A percentile compares a stretch with the other conserved stretches of the same genome.
Conservation (phyloP, 2,797 vertebrate species). For the Euthynnus affinis region DNA sequence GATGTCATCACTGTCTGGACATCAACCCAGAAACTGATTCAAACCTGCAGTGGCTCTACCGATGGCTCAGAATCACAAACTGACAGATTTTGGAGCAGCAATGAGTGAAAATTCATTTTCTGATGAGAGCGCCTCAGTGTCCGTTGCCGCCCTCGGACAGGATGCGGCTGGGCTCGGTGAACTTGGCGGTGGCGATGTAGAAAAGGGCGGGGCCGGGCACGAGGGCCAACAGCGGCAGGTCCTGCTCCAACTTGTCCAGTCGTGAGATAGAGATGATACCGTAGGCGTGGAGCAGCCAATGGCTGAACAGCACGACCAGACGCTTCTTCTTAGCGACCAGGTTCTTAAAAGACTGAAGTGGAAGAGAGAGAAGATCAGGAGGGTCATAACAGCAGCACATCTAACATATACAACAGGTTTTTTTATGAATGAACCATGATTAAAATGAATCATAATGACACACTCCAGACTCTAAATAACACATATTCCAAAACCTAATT, state of each 20-base stretch:
- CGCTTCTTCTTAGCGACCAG: conserved; percentile 96
- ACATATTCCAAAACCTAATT: too few relatives aligned
- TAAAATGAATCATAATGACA: too few relatives aligned
- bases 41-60: neutral
- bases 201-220: conserved; percentile 96
- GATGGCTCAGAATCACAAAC: neutral
- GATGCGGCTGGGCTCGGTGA: conserved; percentile 95
- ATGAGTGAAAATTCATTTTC: neutral
- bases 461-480: too few relatives aligned
- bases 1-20: neutral
- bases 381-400: neutral
- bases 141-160: conserved; percentile 94
- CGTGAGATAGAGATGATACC: conserved; percentile 98
- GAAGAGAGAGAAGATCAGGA: neutral
- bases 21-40: neutral
- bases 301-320: conserved; percentile 96
- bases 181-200: conserved; percentile 95
- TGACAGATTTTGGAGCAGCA: neutral
- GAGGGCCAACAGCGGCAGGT: conserved; percentile 93
- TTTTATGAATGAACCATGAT: too few relatives aligned
- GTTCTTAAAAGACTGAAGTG: conserved; percentile 92
- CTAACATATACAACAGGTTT: too few relatives aligned
- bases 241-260: conserved; percentile 93
- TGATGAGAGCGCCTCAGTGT: conserved; percentile 79
- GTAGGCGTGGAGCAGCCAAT: conserved; percentile 97